Conservation (phyloP, 2,113 vertebrate genomes). For the Hippocampus comes region DNA sequence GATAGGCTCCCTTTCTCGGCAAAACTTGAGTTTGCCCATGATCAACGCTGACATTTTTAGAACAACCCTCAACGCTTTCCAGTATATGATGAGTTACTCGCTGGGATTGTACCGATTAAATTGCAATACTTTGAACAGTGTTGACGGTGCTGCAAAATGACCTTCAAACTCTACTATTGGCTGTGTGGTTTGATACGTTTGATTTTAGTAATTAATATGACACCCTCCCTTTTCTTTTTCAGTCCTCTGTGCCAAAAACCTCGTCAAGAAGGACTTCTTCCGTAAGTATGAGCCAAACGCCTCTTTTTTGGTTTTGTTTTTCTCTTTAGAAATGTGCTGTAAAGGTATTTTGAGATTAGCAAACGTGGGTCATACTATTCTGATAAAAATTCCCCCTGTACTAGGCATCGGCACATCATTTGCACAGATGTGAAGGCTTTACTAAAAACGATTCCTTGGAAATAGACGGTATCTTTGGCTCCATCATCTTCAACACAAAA, state of each 20-base stretch:
- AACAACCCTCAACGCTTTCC: background rate
- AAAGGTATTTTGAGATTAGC: constrained; percentile 12
- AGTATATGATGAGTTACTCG: background rate
- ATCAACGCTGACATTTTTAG: background rate
- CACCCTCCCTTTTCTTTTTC: constrained; percentile 45
- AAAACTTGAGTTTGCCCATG: background rate
- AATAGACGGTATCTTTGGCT: constrained; percentile 1
- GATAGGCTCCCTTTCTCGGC: background rate
- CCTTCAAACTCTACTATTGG: background rate
- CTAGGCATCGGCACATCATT: background rate
- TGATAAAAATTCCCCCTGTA: constrained; percentile 2
- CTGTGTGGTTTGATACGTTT: background rate
- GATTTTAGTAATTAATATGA: constrained; percentile 1
- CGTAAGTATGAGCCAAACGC: constrained; percentile 83
- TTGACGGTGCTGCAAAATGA: background rate
- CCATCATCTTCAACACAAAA: background rate
- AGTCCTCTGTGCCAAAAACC: constrained; percentile 99
- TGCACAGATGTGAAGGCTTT: constrained; percentile 14
- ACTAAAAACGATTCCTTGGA: background rate
- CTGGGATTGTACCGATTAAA: background rate
- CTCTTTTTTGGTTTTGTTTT: constrained; percentile 7
- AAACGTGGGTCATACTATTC: constrained; percentile 35
- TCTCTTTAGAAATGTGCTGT: constrained; percentile 10
- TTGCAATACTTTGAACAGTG: background rate
- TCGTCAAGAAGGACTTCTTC: constrained; percentile 99